Evolutionary conservation across 2,113 vertebrate genomes (phyloP), one percentile per base, ranked within the genome.

Genomic region (Rousettus leschenaultii): DNA sequence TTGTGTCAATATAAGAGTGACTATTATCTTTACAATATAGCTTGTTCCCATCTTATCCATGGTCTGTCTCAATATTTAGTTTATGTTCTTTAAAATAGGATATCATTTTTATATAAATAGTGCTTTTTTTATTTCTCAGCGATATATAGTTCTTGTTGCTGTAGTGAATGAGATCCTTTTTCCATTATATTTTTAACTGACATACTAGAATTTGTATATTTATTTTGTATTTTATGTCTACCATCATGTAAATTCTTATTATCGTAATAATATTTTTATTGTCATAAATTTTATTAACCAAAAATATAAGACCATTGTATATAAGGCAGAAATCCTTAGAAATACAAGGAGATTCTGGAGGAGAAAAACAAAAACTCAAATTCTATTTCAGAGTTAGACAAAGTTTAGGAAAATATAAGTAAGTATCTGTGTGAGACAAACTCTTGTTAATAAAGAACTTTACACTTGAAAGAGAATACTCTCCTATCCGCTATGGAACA

Each of bases 171-270:
- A 2, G 12, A 38, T 77, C 8, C 53, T 68, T 80, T 79, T 92
- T 22, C 63, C 51, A 70, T 83, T 85, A 33, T 85, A 80, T 95
- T 86, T 95, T 93, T 80, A 90, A 26, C 40, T 40, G 35, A 77
- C 71, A 75, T 93, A 82, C 6, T 28, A 87, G 33, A 30, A 63
- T 35, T 48, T 90, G 19, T 63, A 15, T 86, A 48, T 74, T 93
- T 51, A 40, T 74, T 63, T 53, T 43, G 24, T 93, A 35, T 55
- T 45, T 40, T 85, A 8, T 82, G 15, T 86, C 79, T 61, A 45
- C 74, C 38, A 61, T 75, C 24, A 78, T 73, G 38, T 73, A 43
- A 91, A 84, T 68, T 74, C n/a, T 94, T 65, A 33, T 59, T 63
- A 91, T 77, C 53, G 59, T 43, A 38, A 45, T 38, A 59, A 35